A percentile compares a stretch with the other conserved stretches of the same genome.
phyloP scores from a whole-genome alignment of 2,797 vertebrate genomes.

The Pseudomugil gertrudae region DNA sequence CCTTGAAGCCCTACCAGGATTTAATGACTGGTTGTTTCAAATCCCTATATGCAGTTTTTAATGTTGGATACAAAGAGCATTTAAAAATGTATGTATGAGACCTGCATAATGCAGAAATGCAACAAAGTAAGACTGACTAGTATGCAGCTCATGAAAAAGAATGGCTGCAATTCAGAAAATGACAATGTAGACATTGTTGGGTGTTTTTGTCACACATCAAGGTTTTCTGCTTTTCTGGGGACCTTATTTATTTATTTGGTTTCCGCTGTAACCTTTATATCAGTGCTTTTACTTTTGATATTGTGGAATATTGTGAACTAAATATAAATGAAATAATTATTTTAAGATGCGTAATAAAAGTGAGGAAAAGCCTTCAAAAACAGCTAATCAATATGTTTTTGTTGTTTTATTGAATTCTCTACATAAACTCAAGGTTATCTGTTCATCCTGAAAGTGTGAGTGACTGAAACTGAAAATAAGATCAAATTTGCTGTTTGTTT shows the following conservation, averaged over 20 bases:
- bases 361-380: not conserved
- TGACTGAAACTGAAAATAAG: constrained; percentile 24
- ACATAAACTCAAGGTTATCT: not conserved
- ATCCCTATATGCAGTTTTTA: too few relatives aligned
- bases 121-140: too few relatives aligned
- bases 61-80: too few relatives aligned
- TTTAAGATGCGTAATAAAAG: not conserved
- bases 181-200: too few relatives aligned
- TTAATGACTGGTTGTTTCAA: too few relatives aligned
- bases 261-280: not conserved
- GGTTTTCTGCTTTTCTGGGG: too few relatives aligned
- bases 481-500: constrained; percentile 9
- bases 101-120: too few relatives aligned
- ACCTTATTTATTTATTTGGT: not conserved
- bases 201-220: too few relatives aligned
- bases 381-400: not conserved
- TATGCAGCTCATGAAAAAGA: too few relatives aligned
- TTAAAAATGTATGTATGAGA: too few relatives aligned
- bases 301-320: not conserved
- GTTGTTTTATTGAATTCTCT: not conserved
- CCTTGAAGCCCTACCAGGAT: not conserved
- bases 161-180: too few relatives aligned
- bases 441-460: not conserved
- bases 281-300: not conserved
- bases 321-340: not conserved